phyloP scores from a whole-genome alignment of 2,113 vertebrate species.

The Otis tarda region DNA sequence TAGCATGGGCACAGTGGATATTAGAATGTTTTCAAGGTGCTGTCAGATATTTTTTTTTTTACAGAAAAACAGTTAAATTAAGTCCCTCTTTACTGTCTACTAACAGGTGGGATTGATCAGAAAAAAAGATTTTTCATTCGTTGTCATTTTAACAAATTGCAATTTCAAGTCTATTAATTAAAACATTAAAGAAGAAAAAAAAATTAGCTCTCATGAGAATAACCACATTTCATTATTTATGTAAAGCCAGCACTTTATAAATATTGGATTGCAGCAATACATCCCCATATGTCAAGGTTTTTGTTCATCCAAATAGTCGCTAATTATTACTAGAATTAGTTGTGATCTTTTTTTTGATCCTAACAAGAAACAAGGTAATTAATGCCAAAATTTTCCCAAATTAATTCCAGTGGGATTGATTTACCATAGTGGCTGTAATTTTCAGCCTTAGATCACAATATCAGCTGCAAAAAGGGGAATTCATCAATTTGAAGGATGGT shows the following conservation, averaged over 20 bases:
- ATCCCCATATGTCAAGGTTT: not conserved
- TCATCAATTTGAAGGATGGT: not conserved
- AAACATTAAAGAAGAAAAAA: not conserved
- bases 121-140: not conserved
- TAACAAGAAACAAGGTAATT: not conserved
- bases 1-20: not conserved
- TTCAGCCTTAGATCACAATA: not conserved
- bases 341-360: slow-evolving; percentile 14
- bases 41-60: not conserved
- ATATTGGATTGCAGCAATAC: not conserved
- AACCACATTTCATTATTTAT: not conserved
- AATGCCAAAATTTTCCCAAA: not conserved
- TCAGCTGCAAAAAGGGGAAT: not conserved
- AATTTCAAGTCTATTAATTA: slow-evolving; percentile 1
- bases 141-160: not conserved
- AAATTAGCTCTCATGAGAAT: not conserved
- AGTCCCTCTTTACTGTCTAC: not conserved
- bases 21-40: not conserved
- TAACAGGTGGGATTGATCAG: not conserved
- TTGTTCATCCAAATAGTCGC: not conserved
- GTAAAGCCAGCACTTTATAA: not conserved
- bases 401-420: not conserved
- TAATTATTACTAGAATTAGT: slow-evolving; percentile 3
- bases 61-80: not conserved
- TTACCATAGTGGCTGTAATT: not conserved